Conservation (phyloP, 2,113 vertebrate genomes). For the Microcebus lehilahytsara region DNA sequence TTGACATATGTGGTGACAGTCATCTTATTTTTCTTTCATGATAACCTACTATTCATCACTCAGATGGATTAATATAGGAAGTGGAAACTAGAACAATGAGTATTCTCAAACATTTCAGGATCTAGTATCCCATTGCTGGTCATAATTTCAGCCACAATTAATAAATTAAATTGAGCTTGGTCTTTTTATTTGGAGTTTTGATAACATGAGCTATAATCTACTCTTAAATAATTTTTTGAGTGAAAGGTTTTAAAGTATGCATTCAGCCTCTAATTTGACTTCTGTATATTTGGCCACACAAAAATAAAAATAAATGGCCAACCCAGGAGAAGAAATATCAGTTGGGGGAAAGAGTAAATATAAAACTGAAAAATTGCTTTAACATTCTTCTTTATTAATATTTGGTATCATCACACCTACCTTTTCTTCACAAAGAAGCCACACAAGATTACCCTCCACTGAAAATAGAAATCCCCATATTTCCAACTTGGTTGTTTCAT, state of each 20-base stretch:
- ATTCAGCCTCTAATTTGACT: background rate
- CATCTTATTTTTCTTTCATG: background rate
- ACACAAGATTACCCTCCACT: background rate
- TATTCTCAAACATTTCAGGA: background rate
- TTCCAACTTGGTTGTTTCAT: background rate
- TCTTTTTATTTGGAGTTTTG: background rate
- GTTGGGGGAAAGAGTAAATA: background rate
- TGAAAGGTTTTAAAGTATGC: background rate
- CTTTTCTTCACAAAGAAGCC: background rate
- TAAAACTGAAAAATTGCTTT: background rate
- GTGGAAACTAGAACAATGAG: background rate
- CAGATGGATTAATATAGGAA: background rate
- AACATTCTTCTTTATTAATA: background rate
- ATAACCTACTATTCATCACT: background rate
- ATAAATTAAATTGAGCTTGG: background rate
- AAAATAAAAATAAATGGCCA: constrained; percentile 24
- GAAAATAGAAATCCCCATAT: background rate
- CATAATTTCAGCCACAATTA: background rate
- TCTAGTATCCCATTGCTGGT: background rate
- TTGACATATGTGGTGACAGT: background rate
- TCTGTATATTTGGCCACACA: background rate
- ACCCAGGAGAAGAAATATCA: background rate
- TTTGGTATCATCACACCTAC: background rate
- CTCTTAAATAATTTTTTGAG: background rate
- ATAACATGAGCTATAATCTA: background rate